Percentiles rank a stretch among this genome's conserved stretches.
Conservation (phyloP, 1,140 invertebrate genomes). For the Zaprionus tsacasi region DNA sequence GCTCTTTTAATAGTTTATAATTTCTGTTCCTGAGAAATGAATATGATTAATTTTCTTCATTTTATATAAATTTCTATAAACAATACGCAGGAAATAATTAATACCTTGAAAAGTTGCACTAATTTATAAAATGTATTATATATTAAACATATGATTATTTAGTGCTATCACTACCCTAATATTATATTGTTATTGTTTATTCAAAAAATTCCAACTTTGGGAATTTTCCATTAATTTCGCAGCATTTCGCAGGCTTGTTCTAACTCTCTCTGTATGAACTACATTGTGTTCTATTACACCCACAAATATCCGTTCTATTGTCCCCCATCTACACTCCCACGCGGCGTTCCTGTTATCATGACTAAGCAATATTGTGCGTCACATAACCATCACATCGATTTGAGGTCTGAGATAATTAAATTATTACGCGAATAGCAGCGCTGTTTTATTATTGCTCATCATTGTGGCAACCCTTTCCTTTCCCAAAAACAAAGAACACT, state of each 20-base stretch:
- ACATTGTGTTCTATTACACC: background rate
- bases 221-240: background rate
- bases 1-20: background rate
- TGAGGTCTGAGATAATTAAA: slow-evolving; percentile 37
- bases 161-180: background rate
- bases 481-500: background rate
- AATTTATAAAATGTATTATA: background rate
- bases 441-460: slow-evolving; percentile 11
- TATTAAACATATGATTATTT: background rate
- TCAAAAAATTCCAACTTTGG: background rate
- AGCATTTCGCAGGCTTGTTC: background rate
- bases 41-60: background rate
- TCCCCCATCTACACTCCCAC: too few species aligned
- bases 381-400: slow-evolving; percentile 24
- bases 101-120: too few species aligned
- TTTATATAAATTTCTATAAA: background rate
- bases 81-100: too few species aligned
- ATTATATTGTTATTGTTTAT: background rate
- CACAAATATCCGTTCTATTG: background rate
- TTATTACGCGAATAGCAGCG: slow-evolving; percentile 33
- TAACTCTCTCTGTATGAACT: background rate
- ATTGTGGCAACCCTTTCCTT: slow-evolving; percentile 9
- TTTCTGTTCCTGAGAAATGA: background rate
- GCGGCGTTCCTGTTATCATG: background rate
- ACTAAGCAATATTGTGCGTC: slow-evolving; percentile 14